Evolutionary conservation across 2,113 vertebrate species (phyloP).

Genomic region (Sebastes schlegelii): DNA sequence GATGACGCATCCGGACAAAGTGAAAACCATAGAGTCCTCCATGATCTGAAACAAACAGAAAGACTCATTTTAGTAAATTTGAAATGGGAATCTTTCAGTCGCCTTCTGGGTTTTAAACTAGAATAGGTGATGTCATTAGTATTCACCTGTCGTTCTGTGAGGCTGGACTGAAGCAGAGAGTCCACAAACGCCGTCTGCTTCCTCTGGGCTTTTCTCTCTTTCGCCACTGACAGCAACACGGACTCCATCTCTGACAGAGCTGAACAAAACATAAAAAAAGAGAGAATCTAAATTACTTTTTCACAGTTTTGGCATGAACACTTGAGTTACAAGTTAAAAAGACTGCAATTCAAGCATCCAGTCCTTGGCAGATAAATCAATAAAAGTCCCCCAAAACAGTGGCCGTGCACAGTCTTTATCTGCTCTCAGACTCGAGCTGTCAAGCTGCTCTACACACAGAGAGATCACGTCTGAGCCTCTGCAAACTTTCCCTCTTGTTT

Average conservation of each 20-base stretch:
- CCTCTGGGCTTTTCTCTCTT: slow-evolving; percentile 86
- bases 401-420: not conserved
- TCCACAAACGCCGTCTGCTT: slow-evolving; percentile 88
- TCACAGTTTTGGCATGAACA: not conserved
- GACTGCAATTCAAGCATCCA: not conserved
- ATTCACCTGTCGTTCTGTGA: slow-evolving; percentile 92
- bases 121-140: not conserved
- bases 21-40: slow-evolving; percentile 98
- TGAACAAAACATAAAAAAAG: slow-evolving; percentile 63
- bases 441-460: not conserved
- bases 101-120: not conserved
- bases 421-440: not conserved
- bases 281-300: not conserved
- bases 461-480: slow-evolving; percentile 29
- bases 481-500: slow-evolving; percentile 34
- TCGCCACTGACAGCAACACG: slow-evolving; percentile 88
- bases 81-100: not conserved
- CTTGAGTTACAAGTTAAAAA: not conserved
- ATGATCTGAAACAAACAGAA: slow-evolving; percentile 84
- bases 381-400: not conserved
- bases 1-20: slow-evolving; percentile 91
- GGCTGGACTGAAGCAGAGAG: slow-evolving; percentile 88
- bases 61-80: not conserved
- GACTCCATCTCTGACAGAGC: slow-evolving; percentile 92
- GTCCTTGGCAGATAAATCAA: slow-evolving; percentile 22